Conservation (phyloP, 2,797 vertebrate genomes). For the Coreius guichenoti region DNA sequence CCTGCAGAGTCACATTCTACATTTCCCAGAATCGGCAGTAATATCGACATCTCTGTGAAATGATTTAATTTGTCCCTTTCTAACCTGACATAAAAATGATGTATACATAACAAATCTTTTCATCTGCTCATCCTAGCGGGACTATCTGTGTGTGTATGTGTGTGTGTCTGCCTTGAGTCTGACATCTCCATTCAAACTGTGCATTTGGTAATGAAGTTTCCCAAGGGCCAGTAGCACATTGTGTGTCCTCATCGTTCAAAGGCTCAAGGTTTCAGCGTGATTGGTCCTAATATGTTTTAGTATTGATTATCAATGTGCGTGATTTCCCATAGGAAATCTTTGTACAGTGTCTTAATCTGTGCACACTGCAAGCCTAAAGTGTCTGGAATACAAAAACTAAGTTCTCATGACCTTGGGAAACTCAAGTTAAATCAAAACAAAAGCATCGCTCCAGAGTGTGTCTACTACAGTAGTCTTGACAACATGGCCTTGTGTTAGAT, state of each 20-base stretch:
- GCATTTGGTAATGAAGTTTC: constrained; percentile 64
- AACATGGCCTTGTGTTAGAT: constrained; percentile 20
- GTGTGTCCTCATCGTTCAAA: constrained; percentile 73
- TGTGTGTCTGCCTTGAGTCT: neutral
- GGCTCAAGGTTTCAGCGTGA: constrained; percentile 70
- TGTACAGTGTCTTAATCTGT: constrained; percentile 42
- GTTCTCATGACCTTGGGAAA: neutral
- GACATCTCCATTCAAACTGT: constrained; percentile 26
- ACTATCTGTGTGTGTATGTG: neutral
- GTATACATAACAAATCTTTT: constrained; percentile 68
- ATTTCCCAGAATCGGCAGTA: constrained; percentile 59
- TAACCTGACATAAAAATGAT: constrained; percentile 29
- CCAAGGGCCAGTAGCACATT: constrained; percentile 62
- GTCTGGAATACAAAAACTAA: constrained; percentile 38
- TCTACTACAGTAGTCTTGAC: neutral
- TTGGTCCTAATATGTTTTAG: constrained; percentile 74
- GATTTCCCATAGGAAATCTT: constrained; percentile 63
- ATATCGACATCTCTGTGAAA: constrained; percentile 21
- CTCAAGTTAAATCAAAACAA: constrained; percentile 21
- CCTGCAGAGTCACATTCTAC: constrained; percentile 66
- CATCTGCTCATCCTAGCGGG: constrained; percentile 43
- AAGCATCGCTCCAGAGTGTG: neutral
- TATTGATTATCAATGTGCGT: constrained; percentile 76
- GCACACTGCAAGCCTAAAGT: constrained; percentile 21
- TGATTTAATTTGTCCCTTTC: constrained; percentile 25